Evolutionary conservation across 2,888 invertebrate species (phyloP).

Genomic region (Ectemnius lituratus): DNA sequence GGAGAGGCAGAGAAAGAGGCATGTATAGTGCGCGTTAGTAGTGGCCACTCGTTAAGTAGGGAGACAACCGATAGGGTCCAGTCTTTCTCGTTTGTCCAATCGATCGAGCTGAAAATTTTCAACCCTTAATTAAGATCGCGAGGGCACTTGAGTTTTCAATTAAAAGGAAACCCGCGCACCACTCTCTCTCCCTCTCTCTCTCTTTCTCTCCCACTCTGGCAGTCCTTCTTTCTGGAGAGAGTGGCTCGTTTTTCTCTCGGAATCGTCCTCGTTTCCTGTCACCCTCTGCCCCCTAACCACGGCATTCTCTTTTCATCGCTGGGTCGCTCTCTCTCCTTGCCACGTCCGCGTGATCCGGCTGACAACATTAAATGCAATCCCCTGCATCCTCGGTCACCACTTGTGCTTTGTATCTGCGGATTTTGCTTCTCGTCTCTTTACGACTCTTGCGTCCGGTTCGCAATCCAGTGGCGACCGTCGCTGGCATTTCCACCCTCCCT

Average conservation of each 20-base stretch:
- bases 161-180: constrained; percentile 60
- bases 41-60: constrained; percentile 56
- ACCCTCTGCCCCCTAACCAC: neutral
- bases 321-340: constrained; percentile 5
- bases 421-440: constrained; percentile 34
- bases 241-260: constrained; percentile 16
- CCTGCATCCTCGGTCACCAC: constrained; percentile 50
- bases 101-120: constrained; percentile 72
- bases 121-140: constrained; percentile 74
- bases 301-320: constrained; percentile 2
- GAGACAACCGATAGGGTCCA: constrained; percentile 57
- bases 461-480: neutral
- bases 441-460: constrained; percentile 32
- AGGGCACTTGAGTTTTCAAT: constrained; percentile 72
- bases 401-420: constrained; percentile 36
- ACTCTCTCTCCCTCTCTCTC: constrained; percentile 19
- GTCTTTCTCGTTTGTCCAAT: constrained; percentile 68
- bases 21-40: constrained; percentile 57
- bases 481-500: neutral
- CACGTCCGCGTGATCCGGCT: constrained; percentile 34
- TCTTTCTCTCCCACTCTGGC: constrained; percentile 30
- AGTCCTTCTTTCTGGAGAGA: constrained; percentile 21
- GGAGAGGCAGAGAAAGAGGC: constrained; percentile 50
- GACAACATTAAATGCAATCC: constrained; percentile 69
- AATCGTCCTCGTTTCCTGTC: neutral